These are phyloP conservation scores for Drosophila borealis DNA, from an alignment of 2,888 invertebrate genomes.

Conservation along the genomic window DNA sequence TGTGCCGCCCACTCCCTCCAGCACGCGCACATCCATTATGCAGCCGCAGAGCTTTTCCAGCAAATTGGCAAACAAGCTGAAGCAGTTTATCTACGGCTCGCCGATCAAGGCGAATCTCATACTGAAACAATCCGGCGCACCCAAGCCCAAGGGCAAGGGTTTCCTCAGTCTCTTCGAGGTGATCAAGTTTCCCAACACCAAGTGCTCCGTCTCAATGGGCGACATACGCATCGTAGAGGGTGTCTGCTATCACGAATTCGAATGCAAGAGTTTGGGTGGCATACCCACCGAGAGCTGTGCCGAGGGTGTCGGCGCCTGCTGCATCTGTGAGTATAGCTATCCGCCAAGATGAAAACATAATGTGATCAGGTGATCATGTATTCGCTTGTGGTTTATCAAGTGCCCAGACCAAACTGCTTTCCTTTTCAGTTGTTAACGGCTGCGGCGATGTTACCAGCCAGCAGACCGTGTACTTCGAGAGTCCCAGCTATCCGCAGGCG, in stretches of 20 bases:
- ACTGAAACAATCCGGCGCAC: constrained; percentile 61
- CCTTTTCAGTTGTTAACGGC: constrained; percentile 87
- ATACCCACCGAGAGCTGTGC: constrained; percentile 89
- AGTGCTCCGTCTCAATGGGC: constrained; percentile 85
- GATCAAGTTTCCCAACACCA: constrained; percentile 89
- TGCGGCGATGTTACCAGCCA: constrained; percentile 89
- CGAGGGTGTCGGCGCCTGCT: constrained; percentile 90
- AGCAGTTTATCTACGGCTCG: constrained; percentile 77
- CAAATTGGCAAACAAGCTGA: constrained; percentile 70
- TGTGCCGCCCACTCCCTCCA: constrained; percentile 44
- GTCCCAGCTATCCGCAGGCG: constrained; percentile 88
- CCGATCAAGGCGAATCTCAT: constrained; percentile 79
- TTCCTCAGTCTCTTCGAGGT: constrained; percentile 90
- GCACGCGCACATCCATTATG: constrained; percentile 77
- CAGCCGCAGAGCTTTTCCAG: constrained; percentile 56
- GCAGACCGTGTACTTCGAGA: constrained; percentile 90
- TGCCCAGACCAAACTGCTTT: constrained; percentile 11
- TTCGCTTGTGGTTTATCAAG: constrained; percentile 1
- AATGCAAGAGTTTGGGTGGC: constrained; percentile 88
- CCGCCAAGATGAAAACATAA: not conserved
- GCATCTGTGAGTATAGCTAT: constrained; percentile 88
- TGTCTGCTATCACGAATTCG: constrained; percentile 88
- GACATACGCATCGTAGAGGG: constrained; percentile 88
- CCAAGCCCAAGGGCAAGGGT: constrained; percentile 81
- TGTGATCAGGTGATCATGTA: constrained; percentile 11